Evolutionary conservation across 64 coral and sea anemone species (phyloP), one percentile per base, ranked within the genome.

Genomic region (Montipora capricornis): DNA sequence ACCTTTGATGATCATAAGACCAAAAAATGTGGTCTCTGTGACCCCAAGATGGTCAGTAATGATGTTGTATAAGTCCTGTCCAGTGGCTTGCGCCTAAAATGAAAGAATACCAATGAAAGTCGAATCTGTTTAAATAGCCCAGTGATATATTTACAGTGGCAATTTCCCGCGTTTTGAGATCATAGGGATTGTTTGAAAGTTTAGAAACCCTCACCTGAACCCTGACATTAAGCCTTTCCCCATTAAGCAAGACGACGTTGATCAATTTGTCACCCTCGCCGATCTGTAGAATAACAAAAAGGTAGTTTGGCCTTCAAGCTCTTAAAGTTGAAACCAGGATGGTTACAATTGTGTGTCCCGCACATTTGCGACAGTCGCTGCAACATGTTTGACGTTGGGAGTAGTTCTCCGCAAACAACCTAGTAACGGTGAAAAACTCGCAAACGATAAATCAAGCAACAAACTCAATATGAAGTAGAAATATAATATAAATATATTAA

Each of bases 1-100:
- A 96, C 98, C 98, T 99, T 99, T 99, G 45, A 99, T 96, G 58
- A 99, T 96, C 98, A 99, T 99, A 61, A 99, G 80, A 1, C 98
- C 98, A 87, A 99, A 99, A 58, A 96, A 99, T 17, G 91, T 96
- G 1, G 95, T 96, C 75, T 99, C 98, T 26, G 91, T 78, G 50
- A 99, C 92, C 9, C 95, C 98, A 47, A 99, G 92, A 84, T 99
- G 98, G 20, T 99, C 92, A 0, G 95, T 89, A 26, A 99, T 96
- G 5, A 90, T 73, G 60, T 92, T 94, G 73, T 96, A 99, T 79
- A 99, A 85, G 20, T 96, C 98, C 73, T 99, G 98, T 16, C 98
- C 98, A 2, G 89, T 99, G 17, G 98, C 92, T n/a, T 87, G 84
- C 12, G 84, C 73, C 94, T 98, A 22, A 5, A 46, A 82, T 19